Evolutionary conservation across 2,113 vertebrate species (phyloP).

Genomic region (Archilochus colubris): DNA sequence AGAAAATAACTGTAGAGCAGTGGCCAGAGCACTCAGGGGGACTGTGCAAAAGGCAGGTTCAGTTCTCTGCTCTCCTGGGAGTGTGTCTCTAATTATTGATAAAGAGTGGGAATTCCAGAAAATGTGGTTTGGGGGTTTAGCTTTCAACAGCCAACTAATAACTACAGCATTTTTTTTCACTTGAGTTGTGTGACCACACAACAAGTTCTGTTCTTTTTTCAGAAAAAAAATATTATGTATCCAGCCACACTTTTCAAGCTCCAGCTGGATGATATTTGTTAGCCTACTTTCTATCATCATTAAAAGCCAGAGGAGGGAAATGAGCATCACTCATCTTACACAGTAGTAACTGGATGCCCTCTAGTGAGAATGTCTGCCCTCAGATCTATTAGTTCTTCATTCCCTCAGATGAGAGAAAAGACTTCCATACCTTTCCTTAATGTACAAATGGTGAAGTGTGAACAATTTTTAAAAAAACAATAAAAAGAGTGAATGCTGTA

Average conservation of each 20-base stretch:
- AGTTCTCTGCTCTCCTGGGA: not conserved
- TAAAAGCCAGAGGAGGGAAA: slow-evolving; percentile 36
- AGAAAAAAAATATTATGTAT: not conserved
- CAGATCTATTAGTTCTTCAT: not conserved
- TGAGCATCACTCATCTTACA: not conserved
- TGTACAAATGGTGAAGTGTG: not conserved
- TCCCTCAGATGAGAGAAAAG: not conserved
- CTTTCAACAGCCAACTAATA: slow-evolving; percentile 41
- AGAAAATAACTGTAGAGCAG: not conserved
- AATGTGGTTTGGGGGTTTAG: slow-evolving; percentile 64
- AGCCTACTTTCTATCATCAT: not conserved
- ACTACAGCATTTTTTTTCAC: slow-evolving; percentile 10
- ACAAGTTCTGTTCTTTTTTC: not conserved
- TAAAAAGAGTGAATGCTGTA: not conserved
- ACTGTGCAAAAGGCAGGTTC: not conserved
- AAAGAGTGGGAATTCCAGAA: slow-evolving; percentile 61
- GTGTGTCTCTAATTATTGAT: not conserved
- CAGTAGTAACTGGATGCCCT: slow-evolving; percentile 52
- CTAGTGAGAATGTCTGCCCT: slow-evolving; percentile 41
- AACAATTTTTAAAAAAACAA: too few relatives aligned
- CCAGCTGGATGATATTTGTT: not conserved
- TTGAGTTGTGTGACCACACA: not conserved
- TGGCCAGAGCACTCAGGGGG: not conserved
- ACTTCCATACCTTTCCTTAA: not conserved
- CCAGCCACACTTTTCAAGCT: not conserved